Evolutionary conservation across 2,797 vertebrate genomes (phyloP).

Genomic region (Ptychobarbus kaznakovi): DNA sequence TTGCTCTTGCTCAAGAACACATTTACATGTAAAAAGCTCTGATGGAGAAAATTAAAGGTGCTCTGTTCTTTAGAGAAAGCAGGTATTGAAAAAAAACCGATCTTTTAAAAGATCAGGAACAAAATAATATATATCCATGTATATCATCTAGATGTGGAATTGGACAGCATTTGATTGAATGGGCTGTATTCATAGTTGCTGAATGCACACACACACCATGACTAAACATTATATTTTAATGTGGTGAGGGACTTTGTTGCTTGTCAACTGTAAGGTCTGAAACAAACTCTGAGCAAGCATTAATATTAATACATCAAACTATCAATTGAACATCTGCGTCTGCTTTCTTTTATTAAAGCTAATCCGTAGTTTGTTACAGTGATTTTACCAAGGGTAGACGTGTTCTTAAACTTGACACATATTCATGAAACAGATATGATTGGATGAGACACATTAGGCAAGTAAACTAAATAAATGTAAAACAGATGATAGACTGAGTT

Average conservation of each 20-base stretch:
- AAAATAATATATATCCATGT: neutral
- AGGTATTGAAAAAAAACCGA: neutral
- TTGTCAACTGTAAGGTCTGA: slow-evolving; percentile 20
- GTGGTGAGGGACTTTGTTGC: slow-evolving; percentile 7
- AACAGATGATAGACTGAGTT: neutral
- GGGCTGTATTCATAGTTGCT: neutral
- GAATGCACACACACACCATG: neutral
- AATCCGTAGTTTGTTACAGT: neutral
- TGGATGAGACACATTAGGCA: neutral
- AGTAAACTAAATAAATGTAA: neutral
- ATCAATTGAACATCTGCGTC: neutral
- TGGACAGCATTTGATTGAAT: neutral
- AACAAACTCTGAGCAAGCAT: neutral
- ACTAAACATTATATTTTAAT: slow-evolving; percentile 7
- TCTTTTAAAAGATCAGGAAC: neutral
- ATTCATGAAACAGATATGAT: neutral
- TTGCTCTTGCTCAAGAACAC: slow-evolving; percentile 61
- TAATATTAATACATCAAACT: neutral
- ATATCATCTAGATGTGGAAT: neutral
- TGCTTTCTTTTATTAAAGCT: neutral
- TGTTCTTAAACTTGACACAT: neutral
- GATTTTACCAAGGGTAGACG: neutral
- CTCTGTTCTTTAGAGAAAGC: neutral
- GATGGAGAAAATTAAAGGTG: slow-evolving; percentile 1
- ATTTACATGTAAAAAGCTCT: slow-evolving; percentile 54